Evolutionary conservation across 2,113 vertebrate species (phyloP), one percentile per base, ranked within the genome.

Genomic region (Upupa epops): DNA sequence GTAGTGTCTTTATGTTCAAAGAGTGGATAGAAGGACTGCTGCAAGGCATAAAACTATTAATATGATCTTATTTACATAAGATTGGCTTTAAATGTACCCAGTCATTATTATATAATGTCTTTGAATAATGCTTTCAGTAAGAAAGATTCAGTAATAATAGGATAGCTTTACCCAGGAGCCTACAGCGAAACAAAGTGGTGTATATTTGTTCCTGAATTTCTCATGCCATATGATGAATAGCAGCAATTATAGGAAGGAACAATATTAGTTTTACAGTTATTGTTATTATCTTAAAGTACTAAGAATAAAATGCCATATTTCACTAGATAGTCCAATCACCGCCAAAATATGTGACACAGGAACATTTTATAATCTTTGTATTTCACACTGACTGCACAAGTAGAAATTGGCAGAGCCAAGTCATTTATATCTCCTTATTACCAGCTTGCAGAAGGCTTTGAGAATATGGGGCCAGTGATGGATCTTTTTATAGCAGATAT

Each of bases 261-360:
- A 97, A 97, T 98, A 98, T 97, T 98, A 97, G 80, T 93, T 98
- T 97, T 97, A 96, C 94, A 96, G 92, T 97, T 97, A 96, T 93
- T 97, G 94, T 95, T 98, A 96, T 97, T 96, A 97, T 95, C 95
- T 94, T 96, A 94, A 97, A 96, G 73, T 94, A 92, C 91, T 93
- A 96, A 96, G 94, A 97, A 97, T 96, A 97, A 97, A 97, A 96
- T 86, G 71, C 74, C 83, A 83, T 97, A 97, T 97, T 97, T 97
- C 96, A 97, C 82, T 86, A 95, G 91, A 83, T 96, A 96, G 82
- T 95, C 96, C 93, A 96, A 92, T 96, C 94, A 76, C 54, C 29
- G 4, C 86, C 93, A 97, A 96, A 97, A 94, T 96, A 93, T 78
- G 81, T 96, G 96, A 96, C 95, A 95, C 74, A 96, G 63, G 76